Conservation (phyloP, 2,888 invertebrate genomes). For the Lasioglossum zephyrum region DNA sequence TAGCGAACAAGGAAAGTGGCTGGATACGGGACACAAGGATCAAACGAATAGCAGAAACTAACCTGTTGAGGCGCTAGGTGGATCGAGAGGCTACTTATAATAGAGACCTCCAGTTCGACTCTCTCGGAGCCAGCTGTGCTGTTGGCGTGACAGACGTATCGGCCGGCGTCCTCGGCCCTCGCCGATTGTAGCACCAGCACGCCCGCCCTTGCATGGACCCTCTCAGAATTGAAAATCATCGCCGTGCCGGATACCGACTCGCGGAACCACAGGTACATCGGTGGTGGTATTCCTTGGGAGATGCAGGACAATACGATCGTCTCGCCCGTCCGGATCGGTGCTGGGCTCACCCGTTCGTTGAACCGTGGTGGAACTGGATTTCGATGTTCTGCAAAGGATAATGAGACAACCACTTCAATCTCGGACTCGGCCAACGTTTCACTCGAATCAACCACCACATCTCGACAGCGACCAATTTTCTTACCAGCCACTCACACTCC, state of each 20-base stretch:
- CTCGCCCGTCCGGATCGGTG: slow-evolving; percentile 83
- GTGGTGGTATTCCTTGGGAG: slow-evolving; percentile 85
- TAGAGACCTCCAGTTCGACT: slow-evolving; percentile 83
- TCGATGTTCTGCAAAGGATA: slow-evolving; percentile 79
- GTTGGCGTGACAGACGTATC: slow-evolving; percentile 95
- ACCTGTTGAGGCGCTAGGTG: slow-evolving; percentile 80
- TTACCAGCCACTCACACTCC: too few species aligned
- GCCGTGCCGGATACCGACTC: slow-evolving; percentile 81
- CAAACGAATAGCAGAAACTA: slow-evolving; percentile 34
- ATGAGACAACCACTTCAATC: neutral
- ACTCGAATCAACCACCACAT: neutral
- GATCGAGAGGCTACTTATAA: slow-evolving; percentile 82
- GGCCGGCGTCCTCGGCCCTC: slow-evolving; percentile 92
- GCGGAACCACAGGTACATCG: slow-evolving; percentile 83
- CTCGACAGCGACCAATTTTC: neutral
- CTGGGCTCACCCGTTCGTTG: slow-evolving; percentile 82
- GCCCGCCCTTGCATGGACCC: slow-evolving; percentile 82
- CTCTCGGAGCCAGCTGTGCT: slow-evolving; percentile 91
- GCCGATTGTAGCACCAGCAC: slow-evolving; percentile 83
- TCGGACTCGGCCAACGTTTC: neutral
- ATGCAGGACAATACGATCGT: slow-evolving; percentile 85
- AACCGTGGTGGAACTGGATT: slow-evolving; percentile 82
- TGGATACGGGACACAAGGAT: slow-evolving; percentile 18
- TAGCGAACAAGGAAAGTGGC: neutral
- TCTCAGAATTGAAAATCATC: slow-evolving; percentile 82